Conservation (phyloP, 2,113 vertebrate species). For the Crotalus helleri region DNA sequence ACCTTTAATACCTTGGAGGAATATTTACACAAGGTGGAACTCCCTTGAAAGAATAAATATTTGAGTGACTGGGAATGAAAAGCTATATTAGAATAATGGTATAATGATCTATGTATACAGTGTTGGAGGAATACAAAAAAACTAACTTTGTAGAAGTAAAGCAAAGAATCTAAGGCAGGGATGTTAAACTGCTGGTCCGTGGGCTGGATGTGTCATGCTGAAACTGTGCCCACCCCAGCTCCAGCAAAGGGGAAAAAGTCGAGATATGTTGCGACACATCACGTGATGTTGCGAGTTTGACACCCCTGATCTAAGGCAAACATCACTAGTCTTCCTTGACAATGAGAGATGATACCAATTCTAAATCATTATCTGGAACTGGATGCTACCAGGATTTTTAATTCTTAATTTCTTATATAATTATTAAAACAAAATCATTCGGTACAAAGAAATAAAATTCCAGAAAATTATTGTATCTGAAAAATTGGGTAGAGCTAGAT, state of each 20-base stretch:
- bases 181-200: too few relatives aligned
- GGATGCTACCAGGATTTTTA: not conserved
- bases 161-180: not conserved
- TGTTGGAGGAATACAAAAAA: not conserved
- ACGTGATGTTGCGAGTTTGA: too few relatives aligned
- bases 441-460: not conserved
- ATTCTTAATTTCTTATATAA: not conserved
- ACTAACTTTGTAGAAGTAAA: not conserved
- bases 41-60: not conserved
- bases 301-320: not conserved
- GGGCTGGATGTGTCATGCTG: too few relatives aligned
- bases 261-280: too few relatives aligned
- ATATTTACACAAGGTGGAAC: constrained; percentile 29
- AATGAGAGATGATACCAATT: not conserved
- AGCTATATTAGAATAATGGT: not conserved
- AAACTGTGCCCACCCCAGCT: too few relatives aligned
- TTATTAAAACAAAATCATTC: not conserved
- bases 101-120: not conserved
- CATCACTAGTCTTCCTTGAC: not conserved
- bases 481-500: not conserved
- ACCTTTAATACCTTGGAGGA: constrained; percentile 53
- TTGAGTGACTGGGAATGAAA: not conserved
- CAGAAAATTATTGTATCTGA: not conserved
- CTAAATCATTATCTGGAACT: not conserved
- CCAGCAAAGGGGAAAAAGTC: too few relatives aligned